Base-by-base conservation (phyloP, 2,888 invertebrate genomes). In the Thereva unica region DNA sequence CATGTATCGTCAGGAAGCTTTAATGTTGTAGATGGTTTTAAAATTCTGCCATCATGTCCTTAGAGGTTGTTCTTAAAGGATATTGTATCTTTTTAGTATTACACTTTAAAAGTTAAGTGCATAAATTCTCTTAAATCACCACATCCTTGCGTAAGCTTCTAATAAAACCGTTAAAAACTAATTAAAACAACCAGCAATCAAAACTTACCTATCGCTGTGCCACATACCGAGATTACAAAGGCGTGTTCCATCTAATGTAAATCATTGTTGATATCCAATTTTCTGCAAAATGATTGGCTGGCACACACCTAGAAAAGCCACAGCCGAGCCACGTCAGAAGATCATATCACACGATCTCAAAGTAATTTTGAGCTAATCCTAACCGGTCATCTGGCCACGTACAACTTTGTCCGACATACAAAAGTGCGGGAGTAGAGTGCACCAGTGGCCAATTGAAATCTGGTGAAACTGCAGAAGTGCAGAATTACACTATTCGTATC, bases 231-330 rank as follows among this genome's bases (percentile, higher is more conserved):
- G n/a, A 50, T 49, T 23, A 61, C 49, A 61, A 61, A 61, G 61
- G 61, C 61, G 61, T 61, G 61, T 61, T 59, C 40, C 40, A 34
- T 61, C 50, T 50, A 2, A 61, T 61, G 61, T 61, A 61, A 61
- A 61, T 61, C 61, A 61, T 50, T 49, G 23, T 61, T 50, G 50
- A 61, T 61, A 50, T 49, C 61, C 53, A 64, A 53, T 64, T 53
- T 64, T 64, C 53, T 53, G 64, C 64, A 64, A 64, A 64, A 64
- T 53, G 64, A 64, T 64, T 64, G 64, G 64, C 54, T 64, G 53
- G 64, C 64, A 53, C 45, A 64, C 64, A 64, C 53, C 53, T 54
- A 53, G 38, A 64, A 45, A 64, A 53, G 53, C 50, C 50, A 41
- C 61, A 50, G 40, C 23, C 41, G 38, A 41, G 40, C 35, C n/a